Conservation (phyloP, 1,140 invertebrate genomes). For the Saxidomus purpurata region DNA sequence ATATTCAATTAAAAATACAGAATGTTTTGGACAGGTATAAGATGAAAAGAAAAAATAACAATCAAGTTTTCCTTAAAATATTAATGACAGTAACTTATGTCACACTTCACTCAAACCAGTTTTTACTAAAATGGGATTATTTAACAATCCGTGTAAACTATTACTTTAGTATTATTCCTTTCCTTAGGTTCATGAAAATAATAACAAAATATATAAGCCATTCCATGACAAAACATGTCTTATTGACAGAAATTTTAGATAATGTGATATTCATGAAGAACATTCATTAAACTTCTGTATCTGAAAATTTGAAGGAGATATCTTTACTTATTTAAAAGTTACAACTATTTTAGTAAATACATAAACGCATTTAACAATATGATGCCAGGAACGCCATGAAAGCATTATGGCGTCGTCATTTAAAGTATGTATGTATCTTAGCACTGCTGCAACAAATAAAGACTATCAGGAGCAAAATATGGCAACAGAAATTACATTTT, state of each 20-base stretch:
- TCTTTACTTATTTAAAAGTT: constrained; percentile 31
- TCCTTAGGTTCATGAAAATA: constrained; percentile 40
- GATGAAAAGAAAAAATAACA: constrained; percentile 38
- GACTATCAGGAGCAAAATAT: constrained; percentile 33
- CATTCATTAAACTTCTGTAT: constrained; percentile 30
- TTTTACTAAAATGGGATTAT: constrained; percentile 41
- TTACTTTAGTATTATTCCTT: constrained; percentile 41
- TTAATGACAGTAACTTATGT: constrained; percentile 34
- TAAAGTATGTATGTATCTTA: neutral
- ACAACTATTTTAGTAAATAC: constrained; percentile 27
- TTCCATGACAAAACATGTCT: constrained; percentile 34
- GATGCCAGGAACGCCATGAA: constrained; percentile 21
- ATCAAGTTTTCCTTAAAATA: constrained; percentile 40
- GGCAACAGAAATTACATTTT: constrained; percentile 40
- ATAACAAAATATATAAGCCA: constrained; percentile 38
- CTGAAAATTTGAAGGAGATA: constrained; percentile 25
- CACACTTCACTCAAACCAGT: constrained; percentile 28
- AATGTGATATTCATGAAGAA: neutral
- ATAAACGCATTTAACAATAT: constrained; percentile 37
- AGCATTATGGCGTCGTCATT: constrained; percentile 10
- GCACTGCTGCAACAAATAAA: constrained; percentile 30
- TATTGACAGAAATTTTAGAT: constrained; percentile 31
- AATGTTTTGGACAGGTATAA: constrained; percentile 38
- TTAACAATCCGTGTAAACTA: constrained; percentile 39
- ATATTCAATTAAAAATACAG: constrained; percentile 38